Conservation (phyloP, 1,140 invertebrate genomes). For the Drosophila rhopaloa region DNA sequence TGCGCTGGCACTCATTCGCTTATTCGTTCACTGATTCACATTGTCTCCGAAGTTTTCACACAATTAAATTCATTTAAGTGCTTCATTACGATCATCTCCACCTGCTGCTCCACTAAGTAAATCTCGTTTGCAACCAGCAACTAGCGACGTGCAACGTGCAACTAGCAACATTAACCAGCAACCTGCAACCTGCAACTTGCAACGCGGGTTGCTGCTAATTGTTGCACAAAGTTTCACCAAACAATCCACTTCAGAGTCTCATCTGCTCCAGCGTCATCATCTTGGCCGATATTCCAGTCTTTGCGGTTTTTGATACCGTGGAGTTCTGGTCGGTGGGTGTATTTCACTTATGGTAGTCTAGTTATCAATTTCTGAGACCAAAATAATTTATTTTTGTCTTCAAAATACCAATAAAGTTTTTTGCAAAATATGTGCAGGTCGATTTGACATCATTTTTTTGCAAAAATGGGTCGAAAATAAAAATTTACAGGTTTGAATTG, state of each 20-base stretch:
- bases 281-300: slow-evolving; percentile 66
- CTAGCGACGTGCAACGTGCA: slow-evolving; percentile 4
- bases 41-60: slow-evolving; percentile 64
- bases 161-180: neutral
- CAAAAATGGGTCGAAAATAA: no score
- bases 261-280: slow-evolving; percentile 21
- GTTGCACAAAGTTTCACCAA: slow-evolving; percentile 58
- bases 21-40: slow-evolving; percentile 4
- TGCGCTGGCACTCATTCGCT: slow-evolving; percentile 50
- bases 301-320: slow-evolving; percentile 14
- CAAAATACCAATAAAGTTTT: no score
- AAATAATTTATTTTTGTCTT: no score
- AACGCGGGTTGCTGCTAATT: slow-evolving; percentile 35
- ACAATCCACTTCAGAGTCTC: slow-evolving; percentile 41
- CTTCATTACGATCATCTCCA: slow-evolving; percentile 72
- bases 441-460: no score
- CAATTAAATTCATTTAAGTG: slow-evolving; percentile 84
- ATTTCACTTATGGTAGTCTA: no score
- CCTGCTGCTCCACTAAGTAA: slow-evolving; percentile 76
- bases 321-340: neutral
- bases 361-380: no score
- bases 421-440: no score
- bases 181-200: slow-evolving; percentile 26
- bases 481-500: no score
- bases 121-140: slow-evolving; percentile 57